Evolutionary conservation across 2,888 invertebrate genomes (phyloP).

Genomic region (Mesorhabditis spiculigera): DNA sequence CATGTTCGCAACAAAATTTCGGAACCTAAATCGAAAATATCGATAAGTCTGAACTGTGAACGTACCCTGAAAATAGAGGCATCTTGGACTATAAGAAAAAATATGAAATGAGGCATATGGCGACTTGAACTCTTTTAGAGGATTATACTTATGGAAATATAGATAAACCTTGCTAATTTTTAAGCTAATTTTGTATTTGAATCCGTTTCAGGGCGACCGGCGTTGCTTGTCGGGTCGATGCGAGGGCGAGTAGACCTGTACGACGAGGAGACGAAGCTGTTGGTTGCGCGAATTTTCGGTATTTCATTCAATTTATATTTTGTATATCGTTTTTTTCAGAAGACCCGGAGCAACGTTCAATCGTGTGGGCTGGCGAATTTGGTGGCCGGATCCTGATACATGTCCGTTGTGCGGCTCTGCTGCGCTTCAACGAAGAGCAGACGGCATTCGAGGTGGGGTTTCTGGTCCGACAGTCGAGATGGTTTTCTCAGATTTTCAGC

Average conservation of each 20-base stretch:
- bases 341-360: neutral
- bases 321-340: neutral
- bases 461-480: too few relatives aligned
- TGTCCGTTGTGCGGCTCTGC: neutral
- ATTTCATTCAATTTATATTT: neutral
- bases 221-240: neutral
- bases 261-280: constrained; percentile 6
- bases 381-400: neutral
- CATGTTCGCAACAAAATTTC: too few relatives aligned
- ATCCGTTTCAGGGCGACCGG: too few relatives aligned
- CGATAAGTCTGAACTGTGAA: too few relatives aligned
- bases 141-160: too few relatives aligned
- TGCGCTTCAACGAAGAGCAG: neutral
- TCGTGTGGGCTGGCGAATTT: neutral
- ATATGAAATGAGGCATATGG: too few relatives aligned
- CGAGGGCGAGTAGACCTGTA: neutral
- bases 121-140: too few relatives aligned
- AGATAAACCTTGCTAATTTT: too few relatives aligned
- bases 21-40: too few relatives aligned
- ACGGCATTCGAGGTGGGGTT: neutral
- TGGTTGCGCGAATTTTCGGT: neutral
- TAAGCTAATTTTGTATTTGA: too few relatives aligned
- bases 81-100: too few relatives aligned
- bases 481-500: neutral
- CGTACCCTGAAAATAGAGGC: too few relatives aligned